Evolutionary conservation across 2,797 vertebrate genomes (phyloP), one percentile per base, ranked within the genome.

Genomic region (Coranthus polyacanthus): DNA sequence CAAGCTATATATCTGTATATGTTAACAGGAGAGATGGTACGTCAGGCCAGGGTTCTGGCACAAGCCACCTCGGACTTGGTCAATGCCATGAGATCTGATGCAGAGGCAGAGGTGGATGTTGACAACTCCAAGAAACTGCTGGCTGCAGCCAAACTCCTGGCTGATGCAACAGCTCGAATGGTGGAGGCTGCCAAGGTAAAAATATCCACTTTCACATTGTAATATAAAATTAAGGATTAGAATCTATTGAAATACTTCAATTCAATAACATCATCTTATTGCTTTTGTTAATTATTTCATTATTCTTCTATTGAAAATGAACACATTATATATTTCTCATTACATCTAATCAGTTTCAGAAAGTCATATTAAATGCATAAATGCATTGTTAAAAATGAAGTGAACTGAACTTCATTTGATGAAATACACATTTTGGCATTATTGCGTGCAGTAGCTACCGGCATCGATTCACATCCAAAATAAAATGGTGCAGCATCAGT

Each of bases 81-180:
- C 79, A 99, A 98, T 2, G 98, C 98, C 62, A 99, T 99, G 97
- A 94, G 97, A 63, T 99, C 97, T 0, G 98, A 99, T 6, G 98
- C 98, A 0, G 98, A 99, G 72, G 97, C 96, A 0, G 98, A 99
- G 81, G 95, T 98, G 0, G 98, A 99, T 52, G 97, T 99, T 73
- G 98, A 99, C 78, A 99, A 98, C 88, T 99, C 97, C 0, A 99
- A 99, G 90, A 99, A 99, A 83, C 94, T 99, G 6, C 93, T 99
- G 52, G 98, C 98, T 0, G 97, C 98, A 0, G 98, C 98, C 22
- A 99, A 99, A 84, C 95, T 99, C 9, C 82, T 99, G 85, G 98
- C 98, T 0, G 98, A 99, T 77, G 98, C 98, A 39, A 99, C 98
- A 0, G 98, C 98, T 49, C 94, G 98, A 55, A 99, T 99, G 98